Percentiles rank a stretch among this genome's conserved stretches.
phyloP scores from a whole-genome alignment of 2,113 vertebrate genomes.

The Calyptommatus sinebrachiatus region DNA sequence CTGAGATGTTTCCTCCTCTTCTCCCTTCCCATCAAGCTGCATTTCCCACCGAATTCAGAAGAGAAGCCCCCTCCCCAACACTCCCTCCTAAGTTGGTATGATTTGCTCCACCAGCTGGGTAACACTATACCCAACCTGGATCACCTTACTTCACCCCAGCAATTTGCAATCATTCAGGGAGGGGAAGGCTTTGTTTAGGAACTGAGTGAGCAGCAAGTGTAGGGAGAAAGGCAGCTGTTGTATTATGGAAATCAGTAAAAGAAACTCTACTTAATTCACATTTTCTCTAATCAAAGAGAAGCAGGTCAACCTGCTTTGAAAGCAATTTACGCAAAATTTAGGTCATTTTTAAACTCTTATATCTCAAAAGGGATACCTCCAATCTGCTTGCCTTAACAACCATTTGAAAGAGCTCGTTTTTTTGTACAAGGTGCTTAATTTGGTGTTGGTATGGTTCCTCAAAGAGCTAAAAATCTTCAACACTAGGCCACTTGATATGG shows the following conservation, averaged over 20 bases:
- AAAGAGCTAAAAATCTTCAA: too few species aligned
- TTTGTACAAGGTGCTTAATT: too few species aligned
- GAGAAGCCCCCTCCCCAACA: background rate
- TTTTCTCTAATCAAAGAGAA: too few species aligned
- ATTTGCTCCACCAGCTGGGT: conserved; percentile 11
- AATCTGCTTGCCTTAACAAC: too few species aligned
- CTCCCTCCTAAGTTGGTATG: background rate
- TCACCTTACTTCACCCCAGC: conserved; percentile 10
- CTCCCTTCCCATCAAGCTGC: background rate
- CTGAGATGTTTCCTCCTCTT: background rate
- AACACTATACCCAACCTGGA: conserved; percentile 13
- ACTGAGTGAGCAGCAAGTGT: background rate
- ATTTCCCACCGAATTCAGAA: background rate
- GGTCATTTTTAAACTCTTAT: too few species aligned
- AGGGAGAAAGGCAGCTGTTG: background rate
- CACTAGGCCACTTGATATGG: too few species aligned
- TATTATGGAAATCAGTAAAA: background rate
- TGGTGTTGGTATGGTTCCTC: too few species aligned
- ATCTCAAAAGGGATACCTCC: too few species aligned
- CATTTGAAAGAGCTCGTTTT: too few species aligned
- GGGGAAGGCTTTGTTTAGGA: conserved; percentile 1
- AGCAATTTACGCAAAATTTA: too few species aligned
- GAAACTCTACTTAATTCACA: background rate
- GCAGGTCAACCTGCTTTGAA: too few species aligned
- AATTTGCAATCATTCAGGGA: background rate